phyloP scores from a whole-genome alignment of 2,797 vertebrate species.

The Macrochelys suwanniensis region DNA sequence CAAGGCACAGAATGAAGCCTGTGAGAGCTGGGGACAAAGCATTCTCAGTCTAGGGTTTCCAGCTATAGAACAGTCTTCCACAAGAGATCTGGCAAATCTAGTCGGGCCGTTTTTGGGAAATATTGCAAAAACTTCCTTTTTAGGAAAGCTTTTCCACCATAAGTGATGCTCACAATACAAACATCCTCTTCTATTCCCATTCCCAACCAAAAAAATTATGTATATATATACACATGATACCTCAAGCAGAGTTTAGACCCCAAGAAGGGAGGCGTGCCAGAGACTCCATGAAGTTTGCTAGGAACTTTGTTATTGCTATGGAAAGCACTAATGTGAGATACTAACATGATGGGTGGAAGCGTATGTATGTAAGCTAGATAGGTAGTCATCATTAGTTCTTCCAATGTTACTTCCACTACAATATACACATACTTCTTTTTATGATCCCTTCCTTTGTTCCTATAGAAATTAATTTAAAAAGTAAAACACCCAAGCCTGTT shows the following conservation, averaged over 20 bases:
- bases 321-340: neutral
- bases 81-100: neutral
- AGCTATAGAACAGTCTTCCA: neutral
- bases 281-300: neutral
- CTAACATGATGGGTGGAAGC: neutral
- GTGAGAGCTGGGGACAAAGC: neutral
- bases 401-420: neutral
- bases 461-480: slow-evolving; percentile 32
- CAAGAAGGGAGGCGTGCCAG: neutral
- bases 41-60: neutral
- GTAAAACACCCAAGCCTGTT: slow-evolving; percentile 24
- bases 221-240: neutral
- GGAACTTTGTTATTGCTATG: neutral
- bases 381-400: neutral
- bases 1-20: neutral
- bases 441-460: neutral
- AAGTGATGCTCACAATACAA: neutral
- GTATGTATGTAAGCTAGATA: neutral
- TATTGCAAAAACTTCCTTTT: neutral
- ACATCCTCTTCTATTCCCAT: neutral
- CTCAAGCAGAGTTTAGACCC: neutral
- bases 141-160: neutral
- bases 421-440: neutral
- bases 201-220: neutral
- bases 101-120: neutral